Conservation (phyloP, 2,113 vertebrate species). For the Daboia siamensis region DNA sequence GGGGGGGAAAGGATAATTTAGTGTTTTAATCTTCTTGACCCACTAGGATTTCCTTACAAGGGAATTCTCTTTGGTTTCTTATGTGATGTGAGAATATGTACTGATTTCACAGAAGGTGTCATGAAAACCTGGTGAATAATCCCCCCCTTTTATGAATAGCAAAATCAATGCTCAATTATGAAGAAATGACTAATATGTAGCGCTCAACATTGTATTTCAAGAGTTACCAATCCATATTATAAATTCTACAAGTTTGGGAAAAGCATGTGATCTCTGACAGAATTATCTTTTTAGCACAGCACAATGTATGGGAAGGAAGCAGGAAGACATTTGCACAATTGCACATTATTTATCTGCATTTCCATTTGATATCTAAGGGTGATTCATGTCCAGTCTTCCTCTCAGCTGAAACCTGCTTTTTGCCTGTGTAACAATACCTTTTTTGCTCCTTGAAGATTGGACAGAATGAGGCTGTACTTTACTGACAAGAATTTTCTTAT, state of each 20-base stretch:
- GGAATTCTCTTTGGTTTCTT: background rate
- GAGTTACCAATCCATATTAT: background rate
- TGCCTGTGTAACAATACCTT: constrained; percentile 51
- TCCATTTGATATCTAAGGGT: constrained; percentile 56
- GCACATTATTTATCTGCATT: constrained; percentile 14
- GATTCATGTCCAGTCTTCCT: constrained; percentile 51
- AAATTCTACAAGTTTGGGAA: constrained; percentile 1
- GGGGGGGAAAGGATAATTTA: background rate
- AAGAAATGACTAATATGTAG: background rate
- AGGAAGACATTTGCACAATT: background rate
- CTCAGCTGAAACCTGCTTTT: constrained; percentile 37
- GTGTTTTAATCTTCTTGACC: background rate
- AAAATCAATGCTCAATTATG: background rate
- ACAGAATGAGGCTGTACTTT: constrained; percentile 43
- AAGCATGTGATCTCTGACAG: background rate
- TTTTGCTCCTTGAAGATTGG: constrained; percentile 47
- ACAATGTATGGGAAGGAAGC: constrained; percentile 35
- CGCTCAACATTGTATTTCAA: background rate
- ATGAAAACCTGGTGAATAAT: background rate
- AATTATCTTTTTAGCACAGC: background rate
- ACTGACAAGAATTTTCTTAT: constrained; percentile 59
- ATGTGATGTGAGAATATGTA: background rate
- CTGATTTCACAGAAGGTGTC: background rate
- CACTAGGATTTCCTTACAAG: background rate
- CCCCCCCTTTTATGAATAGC: background rate